Percentiles rank a stretch among this genome's conserved stretches.
phyloP scores from a whole-genome alignment of 1,140 invertebrate genomes.

The Drosophila athabasca region DNA sequence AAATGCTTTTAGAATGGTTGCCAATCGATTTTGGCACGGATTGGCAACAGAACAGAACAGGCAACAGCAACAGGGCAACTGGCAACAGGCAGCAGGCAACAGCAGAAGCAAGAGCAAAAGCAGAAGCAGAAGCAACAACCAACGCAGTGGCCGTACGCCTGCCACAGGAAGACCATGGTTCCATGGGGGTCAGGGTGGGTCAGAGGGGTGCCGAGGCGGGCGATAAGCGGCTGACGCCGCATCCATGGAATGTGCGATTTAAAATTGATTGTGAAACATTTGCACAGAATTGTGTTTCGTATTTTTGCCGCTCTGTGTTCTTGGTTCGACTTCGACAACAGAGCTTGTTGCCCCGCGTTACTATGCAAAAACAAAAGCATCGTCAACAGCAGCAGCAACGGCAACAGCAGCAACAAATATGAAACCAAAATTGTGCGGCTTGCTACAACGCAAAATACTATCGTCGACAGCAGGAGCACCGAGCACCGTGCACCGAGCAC shows the following conservation, averaged over 20 bases:
- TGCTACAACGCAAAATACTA: constrained; percentile 48
- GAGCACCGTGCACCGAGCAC: constrained; percentile 1
- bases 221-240: constrained; percentile 54
- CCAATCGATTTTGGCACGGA: constrained; percentile 77
- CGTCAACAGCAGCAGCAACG: constrained; percentile 9
- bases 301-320: constrained; percentile 35
- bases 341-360: background rate
- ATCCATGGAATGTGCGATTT: constrained; percentile 67
- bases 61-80: constrained; percentile 38
- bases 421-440: constrained; percentile 68
- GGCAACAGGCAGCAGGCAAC: background rate
- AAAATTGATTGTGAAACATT: constrained; percentile 78
- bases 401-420: constrained; percentile 18
- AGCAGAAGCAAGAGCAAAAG: constrained; percentile 9
- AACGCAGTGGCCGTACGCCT: background rate
- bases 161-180: constrained; percentile 18
- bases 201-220: constrained; percentile 9
- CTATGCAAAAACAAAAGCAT: constrained; percentile 28
- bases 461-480: constrained; percentile 20
- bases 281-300: constrained; percentile 61
- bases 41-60: constrained; percentile 52
- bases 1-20: constrained; percentile 81
- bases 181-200: background rate
- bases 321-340: constrained; percentile 43
- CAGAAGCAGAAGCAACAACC: background rate